phyloP scores from a whole-genome alignment of 2,888 invertebrate genomes.

The Drosophila leonis region DNA sequence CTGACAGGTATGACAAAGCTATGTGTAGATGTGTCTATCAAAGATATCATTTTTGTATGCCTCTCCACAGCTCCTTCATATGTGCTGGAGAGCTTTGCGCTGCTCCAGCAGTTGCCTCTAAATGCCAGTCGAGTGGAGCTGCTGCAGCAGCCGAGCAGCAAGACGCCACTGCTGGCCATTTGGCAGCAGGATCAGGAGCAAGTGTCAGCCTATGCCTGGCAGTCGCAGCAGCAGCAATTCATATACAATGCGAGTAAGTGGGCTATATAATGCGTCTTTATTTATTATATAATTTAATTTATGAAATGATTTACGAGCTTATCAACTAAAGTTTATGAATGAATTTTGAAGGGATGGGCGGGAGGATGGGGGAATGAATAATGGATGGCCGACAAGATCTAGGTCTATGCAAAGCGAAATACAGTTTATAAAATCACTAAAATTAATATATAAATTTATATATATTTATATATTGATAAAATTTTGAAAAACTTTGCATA shows the following conservation, averaged over 20 bases:
- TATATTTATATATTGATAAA: neutral
- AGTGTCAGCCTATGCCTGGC: slow-evolving; percentile 74
- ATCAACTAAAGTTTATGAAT: slow-evolving; percentile 51
- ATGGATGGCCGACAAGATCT: slow-evolving; percentile 7
- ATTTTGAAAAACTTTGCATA: slow-evolving; percentile 7
- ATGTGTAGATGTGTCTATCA: neutral
- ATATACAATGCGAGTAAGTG: slow-evolving; percentile 75
- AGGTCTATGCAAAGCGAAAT: slow-evolving; percentile 32
- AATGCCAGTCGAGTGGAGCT: slow-evolving; percentile 59
- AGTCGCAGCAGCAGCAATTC: slow-evolving; percentile 58
- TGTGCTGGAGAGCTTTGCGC: slow-evolving; percentile 75
- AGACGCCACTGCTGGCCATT: slow-evolving; percentile 66
- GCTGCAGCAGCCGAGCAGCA: slow-evolving; percentile 48
- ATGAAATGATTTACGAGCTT: slow-evolving; percentile 43
- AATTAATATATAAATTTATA: neutral
- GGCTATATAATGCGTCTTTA: slow-evolving; percentile 56
- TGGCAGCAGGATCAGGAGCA: slow-evolving; percentile 23
- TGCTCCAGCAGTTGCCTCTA: slow-evolving; percentile 71
- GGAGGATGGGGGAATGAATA: neutral
- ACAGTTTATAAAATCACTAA: slow-evolving; percentile 19
- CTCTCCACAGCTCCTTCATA: slow-evolving; percentile 39
- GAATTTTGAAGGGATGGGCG: slow-evolving; percentile 11
- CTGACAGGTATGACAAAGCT: slow-evolving; percentile 60
- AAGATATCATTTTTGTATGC: neutral
- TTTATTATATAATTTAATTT: slow-evolving; percentile 54